Percentiles rank a stretch among this genome's conserved stretches.
Conservation (phyloP, 2,888 invertebrate genomes). For the Cancer borealis region DNA sequence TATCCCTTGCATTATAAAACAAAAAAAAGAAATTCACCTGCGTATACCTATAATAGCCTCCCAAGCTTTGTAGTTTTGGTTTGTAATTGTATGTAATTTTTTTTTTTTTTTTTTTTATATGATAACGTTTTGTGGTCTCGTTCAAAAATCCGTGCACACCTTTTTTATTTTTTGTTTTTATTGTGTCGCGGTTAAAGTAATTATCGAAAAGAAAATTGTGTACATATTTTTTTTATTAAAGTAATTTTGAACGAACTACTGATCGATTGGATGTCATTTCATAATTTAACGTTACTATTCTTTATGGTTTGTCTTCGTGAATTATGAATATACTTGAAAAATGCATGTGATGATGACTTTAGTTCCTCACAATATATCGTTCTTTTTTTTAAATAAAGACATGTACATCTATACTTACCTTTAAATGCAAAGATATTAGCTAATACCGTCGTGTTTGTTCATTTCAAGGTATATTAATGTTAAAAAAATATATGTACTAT, state of each 20-base stretch:
- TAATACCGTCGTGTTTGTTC: conserved; percentile 56
- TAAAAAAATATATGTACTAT: conserved; percentile 53
- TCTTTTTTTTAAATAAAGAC: conserved; percentile 27
- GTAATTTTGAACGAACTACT: neutral
- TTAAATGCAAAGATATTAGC: conserved; percentile 62
- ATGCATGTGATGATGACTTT: conserved; percentile 22
- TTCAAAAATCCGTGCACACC: no score
- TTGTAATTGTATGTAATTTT: neutral
- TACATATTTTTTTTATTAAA: neutral
- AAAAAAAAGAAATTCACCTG: neutral
- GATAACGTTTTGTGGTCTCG: no score
- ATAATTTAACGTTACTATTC: neutral
- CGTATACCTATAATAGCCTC: neutral
- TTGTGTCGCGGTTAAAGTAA: no score
- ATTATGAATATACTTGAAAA: neutral
- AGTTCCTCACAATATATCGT: neutral
- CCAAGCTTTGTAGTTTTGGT: neutral
- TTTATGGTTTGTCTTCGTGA: neutral
- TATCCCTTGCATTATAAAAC: neutral
- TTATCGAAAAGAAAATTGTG: no score
- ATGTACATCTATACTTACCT: conserved; percentile 64
- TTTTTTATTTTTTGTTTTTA: no score
- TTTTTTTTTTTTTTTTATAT: neutral
- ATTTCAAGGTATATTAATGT: conserved; percentile 56
- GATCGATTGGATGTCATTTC: neutral